These are phyloP conservation scores for Euspilapteryx auroguttella DNA, from an alignment of 2,888 invertebrate species.

Conservation along the genomic window DNA sequence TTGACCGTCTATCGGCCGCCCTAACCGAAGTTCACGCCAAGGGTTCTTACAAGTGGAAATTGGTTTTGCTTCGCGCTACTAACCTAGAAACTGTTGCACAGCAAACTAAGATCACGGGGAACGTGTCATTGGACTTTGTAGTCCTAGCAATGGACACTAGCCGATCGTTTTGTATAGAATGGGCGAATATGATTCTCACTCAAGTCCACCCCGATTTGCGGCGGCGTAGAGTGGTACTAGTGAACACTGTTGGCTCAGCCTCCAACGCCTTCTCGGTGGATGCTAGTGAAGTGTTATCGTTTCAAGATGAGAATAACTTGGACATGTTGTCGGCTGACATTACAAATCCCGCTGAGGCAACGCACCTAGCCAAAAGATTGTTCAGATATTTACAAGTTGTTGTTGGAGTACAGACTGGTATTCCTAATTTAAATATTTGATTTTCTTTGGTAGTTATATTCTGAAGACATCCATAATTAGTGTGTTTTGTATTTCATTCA, in stretches of 20 bases:
- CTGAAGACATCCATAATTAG: too few species aligned
- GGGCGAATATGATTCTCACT: slow-evolving; percentile 28
- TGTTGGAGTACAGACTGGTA: slow-evolving; percentile 37
- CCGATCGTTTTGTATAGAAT: slow-evolving; percentile 36
- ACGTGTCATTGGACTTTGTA: slow-evolving; percentile 39
- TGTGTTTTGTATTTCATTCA: too few species aligned
- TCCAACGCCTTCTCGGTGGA: slow-evolving; percentile 36
- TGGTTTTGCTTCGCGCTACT: slow-evolving; percentile 28
- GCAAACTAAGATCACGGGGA: slow-evolving; percentile 29
- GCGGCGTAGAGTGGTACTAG: slow-evolving; percentile 32
- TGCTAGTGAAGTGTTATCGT: slow-evolving; percentile 27
- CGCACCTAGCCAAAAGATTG: slow-evolving; percentile 28
- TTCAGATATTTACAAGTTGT: slow-evolving; percentile 40
- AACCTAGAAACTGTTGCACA: slow-evolving; percentile 28
- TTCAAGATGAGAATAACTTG: slow-evolving; percentile 28
- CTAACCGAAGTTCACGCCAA: slow-evolving; percentile 29
- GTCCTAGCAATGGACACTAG: slow-evolving; percentile 37
- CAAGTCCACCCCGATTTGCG: slow-evolving; percentile 42
- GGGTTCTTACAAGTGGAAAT: slow-evolving; percentile 33
- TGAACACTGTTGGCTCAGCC: slow-evolving; percentile 39
- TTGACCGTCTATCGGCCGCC: slow-evolving; percentile 33
- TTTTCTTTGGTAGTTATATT: slow-evolving; percentile 3
- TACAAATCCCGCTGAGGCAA: slow-evolving; percentile 20
- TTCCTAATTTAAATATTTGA: slow-evolving; percentile 43
- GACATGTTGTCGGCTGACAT: slow-evolving; percentile 40